These are phyloP conservation scores for Hesperophylax magnus DNA, from an alignment of 1,140 invertebrate genomes.

Conservation along the genomic window DNA sequence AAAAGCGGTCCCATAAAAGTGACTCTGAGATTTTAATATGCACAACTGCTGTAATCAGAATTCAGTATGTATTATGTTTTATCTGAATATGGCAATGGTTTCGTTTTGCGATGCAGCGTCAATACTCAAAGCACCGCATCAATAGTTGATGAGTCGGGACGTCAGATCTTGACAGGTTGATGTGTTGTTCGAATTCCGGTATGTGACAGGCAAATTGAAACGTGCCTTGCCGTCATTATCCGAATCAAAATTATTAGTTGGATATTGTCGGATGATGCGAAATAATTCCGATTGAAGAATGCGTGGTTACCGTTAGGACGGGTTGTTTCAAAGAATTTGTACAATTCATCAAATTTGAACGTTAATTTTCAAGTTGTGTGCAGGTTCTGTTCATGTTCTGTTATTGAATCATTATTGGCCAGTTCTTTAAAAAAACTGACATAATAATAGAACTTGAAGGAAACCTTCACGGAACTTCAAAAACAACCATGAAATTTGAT, in stretches of 20 bases:
- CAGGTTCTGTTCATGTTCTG: no score
- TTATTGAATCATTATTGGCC: no score
- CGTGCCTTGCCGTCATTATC: background rate
- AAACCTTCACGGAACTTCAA: no score
- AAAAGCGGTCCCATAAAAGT: constrained; percentile 27
- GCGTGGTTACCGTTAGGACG: background rate
- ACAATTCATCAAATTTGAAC: no score
- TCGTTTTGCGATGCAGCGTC: background rate
- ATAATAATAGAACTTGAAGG: no score
- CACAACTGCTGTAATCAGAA: background rate
- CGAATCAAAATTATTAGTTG: no score
- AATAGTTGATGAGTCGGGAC: constrained; percentile 10
- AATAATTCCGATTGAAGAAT: background rate
- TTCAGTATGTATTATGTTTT: constrained; percentile 1
- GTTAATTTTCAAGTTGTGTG: no score
- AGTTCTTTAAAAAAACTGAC: no score
- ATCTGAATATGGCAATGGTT: background rate
- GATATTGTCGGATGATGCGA: no score
- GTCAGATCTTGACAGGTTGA: constrained; percentile 27
- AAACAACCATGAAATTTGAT: no score
- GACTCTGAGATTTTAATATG: background rate
- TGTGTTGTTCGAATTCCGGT: constrained; percentile 33
- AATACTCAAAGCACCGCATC: background rate
- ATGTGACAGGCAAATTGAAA: constrained; percentile 8
- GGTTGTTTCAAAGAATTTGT: no score